Evolutionary conservation across 1,140 invertebrate genomes (phyloP), one percentile per base, ranked within the genome.

Genomic region (Cephus cinctus): DNA sequence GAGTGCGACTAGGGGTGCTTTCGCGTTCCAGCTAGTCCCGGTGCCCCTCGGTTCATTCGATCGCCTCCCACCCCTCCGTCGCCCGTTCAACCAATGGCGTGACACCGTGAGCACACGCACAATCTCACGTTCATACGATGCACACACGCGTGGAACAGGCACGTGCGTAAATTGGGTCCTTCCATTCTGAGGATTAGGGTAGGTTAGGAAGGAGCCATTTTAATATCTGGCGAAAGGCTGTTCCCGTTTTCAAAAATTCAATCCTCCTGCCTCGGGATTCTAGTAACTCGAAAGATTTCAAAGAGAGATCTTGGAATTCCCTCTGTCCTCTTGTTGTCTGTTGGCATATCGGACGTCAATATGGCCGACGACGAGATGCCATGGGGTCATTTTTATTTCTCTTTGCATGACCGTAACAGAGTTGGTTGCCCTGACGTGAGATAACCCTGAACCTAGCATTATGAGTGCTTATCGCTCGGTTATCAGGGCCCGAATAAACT

Each of bases 391-490:
- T 31, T 35, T 6, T 41, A 40, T 18, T 38, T 30, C 23, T 23
- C 20, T 30, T 51, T 32, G 45, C 31, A 21, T 39, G 44, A 16
- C 43, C 43, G 32, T 43, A 34, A 39, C 23, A 31, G 59, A 59
- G 66, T 68, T 68, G 65, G 59, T 63, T 68, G 65, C 59, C 65
- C 65, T 63, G 60, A 56, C 49, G 58, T 43, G 50, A 60, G 65
- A 68, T 68, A 66, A 68, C 63, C 65, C 65, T 65, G 57, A 65
- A 61, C 54, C 54, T 52, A 56, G 54, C 65, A 61, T 67, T 60
- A 56, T 60, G 52, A 56, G 51, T 57, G 57, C 56, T 67, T 66
- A 69, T 69, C 64, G 58, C 19, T 23, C 47, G 49, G 62, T 65
- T 66, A 66, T 69, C 64, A 46, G 39, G 27, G 38, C 39, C 4